Conservation (phyloP, 2,113 vertebrate species). For the Caretta caretta region DNA sequence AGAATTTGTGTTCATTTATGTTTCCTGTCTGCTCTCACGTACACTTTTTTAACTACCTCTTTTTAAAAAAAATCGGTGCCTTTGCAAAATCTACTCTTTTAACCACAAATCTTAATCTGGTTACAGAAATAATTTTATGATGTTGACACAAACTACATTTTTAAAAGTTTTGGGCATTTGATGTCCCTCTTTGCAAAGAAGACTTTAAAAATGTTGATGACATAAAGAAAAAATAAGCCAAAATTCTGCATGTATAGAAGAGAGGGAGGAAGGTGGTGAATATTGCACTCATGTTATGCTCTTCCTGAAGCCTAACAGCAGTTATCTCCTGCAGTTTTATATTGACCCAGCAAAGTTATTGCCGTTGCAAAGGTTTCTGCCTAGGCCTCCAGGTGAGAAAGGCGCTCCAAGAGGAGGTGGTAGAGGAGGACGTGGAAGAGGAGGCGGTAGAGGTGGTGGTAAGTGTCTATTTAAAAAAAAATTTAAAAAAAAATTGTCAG, state of each 20-base stretch:
- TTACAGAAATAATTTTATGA: background rate
- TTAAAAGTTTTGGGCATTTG: background rate
- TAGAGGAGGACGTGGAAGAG: slow-evolving; percentile 86
- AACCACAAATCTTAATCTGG: rapidly evolving
- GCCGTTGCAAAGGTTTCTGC: slow-evolving; percentile 95
- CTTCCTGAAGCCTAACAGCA: background rate
- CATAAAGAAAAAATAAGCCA: background rate
- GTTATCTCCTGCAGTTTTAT: slow-evolving; percentile 86
- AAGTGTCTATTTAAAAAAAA: slow-evolving; percentile 27
- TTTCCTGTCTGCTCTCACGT: background rate
- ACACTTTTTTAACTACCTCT: background rate
- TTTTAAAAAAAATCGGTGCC: background rate
- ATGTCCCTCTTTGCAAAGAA: background rate
- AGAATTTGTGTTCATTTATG: background rate
- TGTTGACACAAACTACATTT: background rate
- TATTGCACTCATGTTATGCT: background rate
- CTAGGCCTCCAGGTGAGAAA: slow-evolving; percentile 94
- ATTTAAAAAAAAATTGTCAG: background rate
- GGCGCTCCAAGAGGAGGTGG: slow-evolving; percentile 90
- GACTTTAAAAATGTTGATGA: background rate
- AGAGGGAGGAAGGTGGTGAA: too few species aligned
- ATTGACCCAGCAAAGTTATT: slow-evolving; percentile 96
- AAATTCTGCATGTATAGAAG: background rate
- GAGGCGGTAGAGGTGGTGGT: slow-evolving; percentile 87
- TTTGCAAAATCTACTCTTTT: background rate